Conservation (phyloP, 2,888 invertebrate genomes). For the Ormyrus rosae region DNA sequence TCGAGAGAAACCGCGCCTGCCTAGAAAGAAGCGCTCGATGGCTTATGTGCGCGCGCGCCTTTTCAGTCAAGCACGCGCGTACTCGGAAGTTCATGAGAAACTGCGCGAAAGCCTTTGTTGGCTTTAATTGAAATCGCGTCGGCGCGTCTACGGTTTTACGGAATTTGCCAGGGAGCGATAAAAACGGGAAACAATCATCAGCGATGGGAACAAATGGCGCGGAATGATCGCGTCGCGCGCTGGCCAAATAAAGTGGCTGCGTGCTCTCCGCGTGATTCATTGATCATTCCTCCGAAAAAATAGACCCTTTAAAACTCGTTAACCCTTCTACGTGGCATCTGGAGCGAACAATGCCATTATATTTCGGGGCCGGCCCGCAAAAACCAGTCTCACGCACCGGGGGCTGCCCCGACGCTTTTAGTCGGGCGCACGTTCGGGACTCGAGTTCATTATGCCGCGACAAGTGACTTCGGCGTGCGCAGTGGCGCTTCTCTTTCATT, state of each 20-base stretch:
- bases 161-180: constrained; percentile 19
- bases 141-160: neutral
- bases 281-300: neutral
- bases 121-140: constrained; percentile 27
- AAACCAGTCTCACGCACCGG: neutral
- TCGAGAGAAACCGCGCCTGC: constrained; percentile 2
- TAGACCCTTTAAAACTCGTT: too few species aligned
- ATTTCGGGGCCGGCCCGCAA: neutral
- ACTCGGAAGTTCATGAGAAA: constrained; percentile 13
- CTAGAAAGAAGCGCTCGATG: neutral
- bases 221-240: neutral
- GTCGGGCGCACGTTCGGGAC: neutral
- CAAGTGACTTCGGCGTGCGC: constrained; percentile 28
- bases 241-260: neutral
- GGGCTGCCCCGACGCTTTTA: neutral
- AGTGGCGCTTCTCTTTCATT: constrained; percentile 20
- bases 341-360: constrained; percentile 7
- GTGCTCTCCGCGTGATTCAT: neutral
- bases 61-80: neutral
- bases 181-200: neutral
- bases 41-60: neutral
- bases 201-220: neutral
- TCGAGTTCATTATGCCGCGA: constrained; percentile 26
- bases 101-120: constrained; percentile 25
- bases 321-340: neutral